Evolutionary conservation across 1,140 invertebrate species (phyloP).

Genomic region (Periplaneta americana): DNA sequence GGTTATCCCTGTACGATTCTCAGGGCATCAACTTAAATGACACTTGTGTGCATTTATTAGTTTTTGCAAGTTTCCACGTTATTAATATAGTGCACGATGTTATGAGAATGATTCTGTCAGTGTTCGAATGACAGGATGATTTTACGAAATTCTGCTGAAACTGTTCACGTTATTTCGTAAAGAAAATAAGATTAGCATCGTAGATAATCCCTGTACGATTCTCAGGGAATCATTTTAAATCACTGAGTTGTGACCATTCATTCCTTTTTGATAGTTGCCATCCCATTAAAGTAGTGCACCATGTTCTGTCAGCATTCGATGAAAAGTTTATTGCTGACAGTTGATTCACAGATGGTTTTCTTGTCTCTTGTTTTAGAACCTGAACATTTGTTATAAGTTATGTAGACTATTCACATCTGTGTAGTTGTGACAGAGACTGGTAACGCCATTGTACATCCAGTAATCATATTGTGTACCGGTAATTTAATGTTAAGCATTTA

Average conservation of each 20-base stretch:
- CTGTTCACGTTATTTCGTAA: too few relatives aligned
- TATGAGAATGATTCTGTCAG: background rate
- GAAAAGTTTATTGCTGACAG: too few relatives aligned
- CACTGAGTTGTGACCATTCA: too few relatives aligned
- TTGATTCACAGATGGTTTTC: background rate
- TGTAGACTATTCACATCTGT: background rate
- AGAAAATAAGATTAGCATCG: too few relatives aligned
- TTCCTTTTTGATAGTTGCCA: too few relatives aligned
- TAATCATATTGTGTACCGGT: too few relatives aligned
- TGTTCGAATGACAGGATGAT: background rate
- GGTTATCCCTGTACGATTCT: conserved; percentile 1
- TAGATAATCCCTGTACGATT: too few relatives aligned
- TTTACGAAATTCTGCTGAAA: too few relatives aligned
- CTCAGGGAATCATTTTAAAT: too few relatives aligned
- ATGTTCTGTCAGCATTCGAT: too few relatives aligned
- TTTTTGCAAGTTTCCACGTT: background rate
- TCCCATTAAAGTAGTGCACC: too few relatives aligned
- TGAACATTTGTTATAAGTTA: background rate
- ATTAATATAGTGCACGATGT: too few relatives aligned
- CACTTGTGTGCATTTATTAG: background rate
- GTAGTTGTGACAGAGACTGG: background rate
- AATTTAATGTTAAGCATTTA: background rate
- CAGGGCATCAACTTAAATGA: background rate
- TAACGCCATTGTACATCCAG: background rate
- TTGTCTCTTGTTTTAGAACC: background rate